Conservation (phyloP, 2,888 invertebrate genomes). For the Macrosiphum euphorbiae region DNA sequence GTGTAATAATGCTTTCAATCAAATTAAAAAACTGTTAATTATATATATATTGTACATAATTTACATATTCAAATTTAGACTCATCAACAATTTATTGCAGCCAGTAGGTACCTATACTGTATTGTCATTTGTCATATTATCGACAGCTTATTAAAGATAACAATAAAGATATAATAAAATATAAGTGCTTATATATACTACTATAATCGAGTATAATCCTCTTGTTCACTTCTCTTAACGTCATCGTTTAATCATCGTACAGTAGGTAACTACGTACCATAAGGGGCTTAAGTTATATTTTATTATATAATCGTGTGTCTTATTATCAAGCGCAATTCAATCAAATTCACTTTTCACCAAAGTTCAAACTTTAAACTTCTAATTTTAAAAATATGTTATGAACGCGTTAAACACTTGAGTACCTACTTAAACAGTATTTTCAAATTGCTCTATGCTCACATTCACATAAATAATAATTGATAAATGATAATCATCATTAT, state of each 20-base stretch:
- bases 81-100: background rate
- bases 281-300: background rate
- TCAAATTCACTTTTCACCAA: too few species aligned
- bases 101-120: background rate
- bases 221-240: background rate
- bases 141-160: background rate
- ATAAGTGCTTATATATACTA: background rate
- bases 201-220: background rate
- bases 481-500: background rate
- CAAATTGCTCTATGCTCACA: background rate
- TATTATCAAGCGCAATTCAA: background rate
- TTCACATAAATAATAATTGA: background rate
- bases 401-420: background rate
- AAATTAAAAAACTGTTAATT: conserved; percentile 34
- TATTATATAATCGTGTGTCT: background rate
- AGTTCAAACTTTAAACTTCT: too few species aligned
- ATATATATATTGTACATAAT: too few species aligned
- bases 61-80: background rate
- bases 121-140: background rate
- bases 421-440: background rate
- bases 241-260: too few species aligned
- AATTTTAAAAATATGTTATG: background rate
- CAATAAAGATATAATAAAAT: background rate
- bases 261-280: background rate
- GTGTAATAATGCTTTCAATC: conserved; percentile 13